Evolutionary conservation across 2,113 vertebrate genomes (phyloP).

Genomic region (Peromyscus maniculatus): DNA sequence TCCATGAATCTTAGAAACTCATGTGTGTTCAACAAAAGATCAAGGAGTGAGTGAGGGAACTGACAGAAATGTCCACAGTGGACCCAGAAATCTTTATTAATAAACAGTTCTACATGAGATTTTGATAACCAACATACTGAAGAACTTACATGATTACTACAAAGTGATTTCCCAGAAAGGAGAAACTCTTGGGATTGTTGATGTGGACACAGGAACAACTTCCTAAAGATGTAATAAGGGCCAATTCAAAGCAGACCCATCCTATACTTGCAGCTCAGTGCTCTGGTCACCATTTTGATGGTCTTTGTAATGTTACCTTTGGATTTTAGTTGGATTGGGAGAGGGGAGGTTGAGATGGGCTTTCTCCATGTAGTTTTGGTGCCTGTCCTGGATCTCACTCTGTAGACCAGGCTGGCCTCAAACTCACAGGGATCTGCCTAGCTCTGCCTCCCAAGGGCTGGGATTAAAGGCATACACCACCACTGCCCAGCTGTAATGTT

Average conservation of each 20-base stretch:
- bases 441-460: no score
- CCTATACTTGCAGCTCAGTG: not conserved
- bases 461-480: no score
- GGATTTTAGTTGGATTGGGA: no score
- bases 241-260: not conserved
- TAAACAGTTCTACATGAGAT: not conserved
- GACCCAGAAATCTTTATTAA: not conserved
- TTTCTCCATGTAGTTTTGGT: no score
- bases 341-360: no score
- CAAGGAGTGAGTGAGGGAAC: not conserved
- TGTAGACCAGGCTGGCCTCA: no score
- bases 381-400: no score
- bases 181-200: not conserved
- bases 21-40: not conserved
- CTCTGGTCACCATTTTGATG: not conserved
- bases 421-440: no score
- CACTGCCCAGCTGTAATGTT: no score
- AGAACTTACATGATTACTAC: not conserved
- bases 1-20: not conserved
- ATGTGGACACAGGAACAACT: not conserved
- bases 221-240: not conserved
- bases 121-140: not conserved
- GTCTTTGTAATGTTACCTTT: slow-evolving; percentile 5
- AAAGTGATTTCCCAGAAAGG: not conserved
- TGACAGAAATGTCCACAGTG: not conserved